Conservation (phyloP, 2,797 vertebrate species). For the Xiphophorus birchmanni region DNA sequence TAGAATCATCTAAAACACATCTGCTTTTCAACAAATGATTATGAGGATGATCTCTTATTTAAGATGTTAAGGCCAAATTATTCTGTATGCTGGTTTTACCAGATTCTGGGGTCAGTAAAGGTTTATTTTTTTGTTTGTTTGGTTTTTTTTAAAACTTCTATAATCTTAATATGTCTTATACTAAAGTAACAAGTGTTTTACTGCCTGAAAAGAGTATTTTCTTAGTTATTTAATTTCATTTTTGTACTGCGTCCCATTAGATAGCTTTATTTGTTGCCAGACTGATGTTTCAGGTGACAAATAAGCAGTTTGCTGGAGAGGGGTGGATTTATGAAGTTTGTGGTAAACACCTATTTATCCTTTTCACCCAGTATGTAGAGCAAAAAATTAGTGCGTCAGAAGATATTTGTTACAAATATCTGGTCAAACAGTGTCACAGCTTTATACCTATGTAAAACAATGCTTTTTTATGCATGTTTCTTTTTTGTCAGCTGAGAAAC, state of each 20-base stretch:
- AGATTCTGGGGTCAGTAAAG: neutral
- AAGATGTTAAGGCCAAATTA: neutral
- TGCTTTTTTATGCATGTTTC: neutral
- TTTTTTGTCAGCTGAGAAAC: constrained; percentile 88
- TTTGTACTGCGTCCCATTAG: neutral
- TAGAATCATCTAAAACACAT: neutral
- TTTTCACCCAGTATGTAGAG: neutral
- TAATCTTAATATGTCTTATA: neutral
- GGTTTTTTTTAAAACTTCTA: too few species aligned
- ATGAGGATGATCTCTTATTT: neutral
- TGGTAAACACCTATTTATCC: neutral
- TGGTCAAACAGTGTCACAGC: neutral
- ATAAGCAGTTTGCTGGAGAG: neutral
- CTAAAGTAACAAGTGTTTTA: neutral
- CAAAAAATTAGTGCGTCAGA: neutral
- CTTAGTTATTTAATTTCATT: neutral
- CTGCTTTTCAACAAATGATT: neutral
- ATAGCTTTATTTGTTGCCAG: neutral
- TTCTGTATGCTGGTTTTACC: neutral
- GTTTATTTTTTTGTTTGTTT: too few species aligned
- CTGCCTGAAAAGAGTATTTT: neutral
- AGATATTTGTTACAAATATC: neutral
- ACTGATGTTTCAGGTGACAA: neutral
- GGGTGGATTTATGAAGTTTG: neutral
- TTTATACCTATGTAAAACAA: neutral